Evolutionary conservation across 2,888 invertebrate species (phyloP), one percentile per base, ranked within the genome.

Genomic region (Homarus gammarus): DNA sequence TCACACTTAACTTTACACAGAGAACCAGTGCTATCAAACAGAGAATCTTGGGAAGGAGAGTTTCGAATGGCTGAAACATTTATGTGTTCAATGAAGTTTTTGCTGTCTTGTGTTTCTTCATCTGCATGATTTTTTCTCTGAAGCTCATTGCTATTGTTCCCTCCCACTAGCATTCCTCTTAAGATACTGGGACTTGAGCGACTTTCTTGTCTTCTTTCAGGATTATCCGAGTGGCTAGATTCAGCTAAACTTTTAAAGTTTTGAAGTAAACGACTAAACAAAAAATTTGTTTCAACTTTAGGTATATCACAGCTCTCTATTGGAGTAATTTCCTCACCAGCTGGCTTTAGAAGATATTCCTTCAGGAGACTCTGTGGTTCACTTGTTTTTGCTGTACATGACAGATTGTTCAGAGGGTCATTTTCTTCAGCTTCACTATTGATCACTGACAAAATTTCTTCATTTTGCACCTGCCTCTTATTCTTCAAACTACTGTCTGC

Each of bases 261-360:
- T 33, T 84, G 88, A 31, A 89, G 64, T 70, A 89, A 51, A 40
- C 83, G 83, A 40, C 88, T 89, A 70, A 89, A 89, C 36, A 89
- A 38, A 51, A 89, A 89, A 70, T 72, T 89, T 36, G 78, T 70
- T 51, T 83, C 77, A 33, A 84, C 51, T 49, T 84, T 89, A 22
- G 88, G 88, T 38, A 89, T 79, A 70, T 83, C 84, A 84, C 72
- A 77, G 70, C 78, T 77, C n/a, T 78, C 73, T 36, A 38, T 56
- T 12, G 77, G 68, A 0, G 40, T 22, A 12, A 77, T 78, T 61
- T 89, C 84, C 36, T 83, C 87, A 22, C 72, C 84, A n/a, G 88
- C 72, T 51, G 88, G 84, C 75, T 89, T 89, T 31, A 89, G 36
- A 33, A 89, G 88, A 38, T 89, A 89, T 51, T 89, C 88, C 83